Percentiles rank a stretch among this genome's conserved stretches.
Evolutionary conservation across 2,113 vertebrate species (phyloP).

Genomic region (Barbus barbus): DNA sequence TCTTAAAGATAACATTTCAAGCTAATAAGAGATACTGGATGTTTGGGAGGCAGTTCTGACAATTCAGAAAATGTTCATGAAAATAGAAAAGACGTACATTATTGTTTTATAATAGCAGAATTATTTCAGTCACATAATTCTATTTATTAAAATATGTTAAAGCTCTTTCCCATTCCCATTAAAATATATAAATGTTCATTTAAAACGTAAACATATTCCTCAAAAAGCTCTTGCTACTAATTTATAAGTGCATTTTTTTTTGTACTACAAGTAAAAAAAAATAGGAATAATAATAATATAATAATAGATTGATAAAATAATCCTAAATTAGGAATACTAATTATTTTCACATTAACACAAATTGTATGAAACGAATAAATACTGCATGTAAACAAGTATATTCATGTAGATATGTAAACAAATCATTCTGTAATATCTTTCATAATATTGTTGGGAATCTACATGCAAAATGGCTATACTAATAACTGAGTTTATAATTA

Average conservation of each 20-base stretch:
- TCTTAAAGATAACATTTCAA: neutral
- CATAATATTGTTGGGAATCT: neutral
- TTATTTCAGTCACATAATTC: too few relatives aligned
- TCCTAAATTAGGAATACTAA: neutral
- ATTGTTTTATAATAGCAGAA: too few relatives aligned
- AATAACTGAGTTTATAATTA: neutral
- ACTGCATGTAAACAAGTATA: too few relatives aligned
- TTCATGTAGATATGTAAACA: neutral
- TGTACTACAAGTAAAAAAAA: too few relatives aligned
- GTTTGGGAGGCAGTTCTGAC: too few relatives aligned
- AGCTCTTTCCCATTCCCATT: neutral
- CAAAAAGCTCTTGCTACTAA: too few relatives aligned
- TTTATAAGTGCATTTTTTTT: too few relatives aligned
- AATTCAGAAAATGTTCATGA: neutral
- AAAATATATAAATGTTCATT: neutral
- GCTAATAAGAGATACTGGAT: too few relatives aligned
- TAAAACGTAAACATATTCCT: too few relatives aligned
- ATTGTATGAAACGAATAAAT: neutral
- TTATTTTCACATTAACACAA: neutral
- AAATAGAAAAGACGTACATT: too few relatives aligned
- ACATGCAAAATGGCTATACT: neutral
- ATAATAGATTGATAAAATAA: too few relatives aligned
- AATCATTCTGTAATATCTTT: neutral
- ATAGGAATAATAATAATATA: too few relatives aligned
- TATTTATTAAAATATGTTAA: neutral